phyloP scores from a whole-genome alignment of 2,888 invertebrate genomes.

The Cerastis rubricosa region DNA sequence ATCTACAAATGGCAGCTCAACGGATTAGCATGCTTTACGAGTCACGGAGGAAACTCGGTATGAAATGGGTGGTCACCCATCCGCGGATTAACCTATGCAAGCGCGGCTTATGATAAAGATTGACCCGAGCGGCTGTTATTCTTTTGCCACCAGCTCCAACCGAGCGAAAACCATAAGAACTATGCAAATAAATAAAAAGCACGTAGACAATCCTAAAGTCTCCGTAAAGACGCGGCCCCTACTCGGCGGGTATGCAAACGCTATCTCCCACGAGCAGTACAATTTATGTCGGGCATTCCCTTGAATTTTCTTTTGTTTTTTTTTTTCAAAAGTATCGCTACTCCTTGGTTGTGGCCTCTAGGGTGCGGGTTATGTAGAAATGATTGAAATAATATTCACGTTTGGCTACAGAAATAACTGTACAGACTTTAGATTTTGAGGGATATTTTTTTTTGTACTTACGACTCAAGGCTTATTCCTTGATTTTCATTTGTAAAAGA shows the following conservation, averaged over 20 bases:
- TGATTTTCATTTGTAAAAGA: not conserved
- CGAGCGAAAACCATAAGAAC: not conserved
- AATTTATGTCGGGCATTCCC: conserved; percentile 89
- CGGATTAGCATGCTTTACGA: too few species aligned
- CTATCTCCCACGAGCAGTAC: conserved; percentile 85
- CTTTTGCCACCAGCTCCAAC: too few species aligned
- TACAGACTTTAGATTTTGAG: conserved; percentile 13
- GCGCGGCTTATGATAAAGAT: too few species aligned
- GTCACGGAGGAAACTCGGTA: too few species aligned
- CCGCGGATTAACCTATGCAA: too few species aligned
- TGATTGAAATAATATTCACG: conserved; percentile 65
- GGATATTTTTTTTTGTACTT: not conserved
- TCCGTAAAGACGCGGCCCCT: conserved; percentile 65
- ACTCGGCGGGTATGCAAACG: conserved; percentile 87
- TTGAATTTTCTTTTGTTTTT: conserved; percentile 89
- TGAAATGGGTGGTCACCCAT: too few species aligned
- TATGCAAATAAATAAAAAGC: not conserved
- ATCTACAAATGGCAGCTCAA: too few species aligned
- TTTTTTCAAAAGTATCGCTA: conserved; percentile 78
- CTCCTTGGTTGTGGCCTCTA: conserved; percentile 73
- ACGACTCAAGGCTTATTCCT: not conserved
- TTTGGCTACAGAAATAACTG: conserved; percentile 18
- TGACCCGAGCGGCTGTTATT: too few species aligned
- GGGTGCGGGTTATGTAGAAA: conserved; percentile 61
- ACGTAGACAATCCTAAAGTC: conserved; percentile 13